Conservation (phyloP, 2,797 vertebrate species). For the Acanthurus tractus region DNA sequence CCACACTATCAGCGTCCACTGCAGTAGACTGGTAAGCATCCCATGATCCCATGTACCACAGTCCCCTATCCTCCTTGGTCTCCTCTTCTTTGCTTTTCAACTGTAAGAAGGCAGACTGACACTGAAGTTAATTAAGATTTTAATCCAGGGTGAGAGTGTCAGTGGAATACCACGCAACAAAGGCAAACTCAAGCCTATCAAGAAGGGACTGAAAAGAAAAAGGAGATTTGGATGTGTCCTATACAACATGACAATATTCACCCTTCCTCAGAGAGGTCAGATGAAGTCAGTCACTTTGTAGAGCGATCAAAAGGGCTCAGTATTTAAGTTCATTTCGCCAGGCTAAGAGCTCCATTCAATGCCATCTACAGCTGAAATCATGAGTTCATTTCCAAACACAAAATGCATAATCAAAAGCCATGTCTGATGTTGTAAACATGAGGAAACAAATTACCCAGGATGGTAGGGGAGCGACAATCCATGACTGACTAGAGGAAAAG, state of each 20-base stretch:
- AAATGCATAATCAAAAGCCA: slow-evolving; percentile 77
- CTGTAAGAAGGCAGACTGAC: slow-evolving; percentile 66
- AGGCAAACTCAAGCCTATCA: slow-evolving; percentile 63
- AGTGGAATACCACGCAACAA: slow-evolving; percentile 71
- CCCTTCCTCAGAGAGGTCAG: slow-evolving; percentile 65
- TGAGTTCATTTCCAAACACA: slow-evolving; percentile 75
- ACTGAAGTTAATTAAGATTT: slow-evolving; percentile 85
- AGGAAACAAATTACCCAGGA: slow-evolving; percentile 78
- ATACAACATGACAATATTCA: slow-evolving; percentile 52
- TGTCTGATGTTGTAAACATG: slow-evolving; percentile 82
- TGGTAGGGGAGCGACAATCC: slow-evolving; percentile 70
- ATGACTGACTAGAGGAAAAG: slow-evolving; percentile 76
- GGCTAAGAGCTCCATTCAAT: slow-evolving; percentile 53
- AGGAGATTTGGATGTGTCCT: slow-evolving; percentile 60
- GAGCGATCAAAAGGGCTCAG: slow-evolving; percentile 57
- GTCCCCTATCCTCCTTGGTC: slow-evolving; percentile 32
- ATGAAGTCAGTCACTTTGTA: slow-evolving; percentile 50
- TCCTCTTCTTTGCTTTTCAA: slow-evolving; percentile 56
- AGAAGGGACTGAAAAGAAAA: slow-evolving; percentile 43
- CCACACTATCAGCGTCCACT: slow-evolving; percentile 37
- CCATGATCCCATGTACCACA: slow-evolving; percentile 54
- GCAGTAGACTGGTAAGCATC: slow-evolving; percentile 50
- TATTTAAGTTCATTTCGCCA: slow-evolving; percentile 43
- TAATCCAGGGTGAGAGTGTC: slow-evolving; percentile 80
- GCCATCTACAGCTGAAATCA: slow-evolving; percentile 63